Conservation (phyloP, 2,888 invertebrate species). For the Sipha maydis region DNA sequence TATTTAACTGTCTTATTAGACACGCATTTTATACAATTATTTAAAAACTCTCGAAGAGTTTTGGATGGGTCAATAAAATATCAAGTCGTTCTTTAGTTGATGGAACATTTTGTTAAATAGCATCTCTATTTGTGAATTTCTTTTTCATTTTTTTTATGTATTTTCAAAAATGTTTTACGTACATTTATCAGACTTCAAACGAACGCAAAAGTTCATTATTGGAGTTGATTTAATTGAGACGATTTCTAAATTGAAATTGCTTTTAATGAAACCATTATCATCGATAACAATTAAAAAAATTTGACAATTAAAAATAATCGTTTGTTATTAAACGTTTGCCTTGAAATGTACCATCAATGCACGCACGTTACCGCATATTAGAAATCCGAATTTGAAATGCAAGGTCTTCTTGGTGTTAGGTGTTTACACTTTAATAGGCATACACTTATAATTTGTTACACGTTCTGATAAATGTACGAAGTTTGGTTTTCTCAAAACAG, state of each 20-base stretch:
- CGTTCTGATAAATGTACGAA: not conserved
- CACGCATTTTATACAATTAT: no score
- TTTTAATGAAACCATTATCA: not conserved
- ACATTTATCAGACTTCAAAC: no score
- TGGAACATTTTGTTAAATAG: no score
- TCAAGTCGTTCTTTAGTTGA: no score
- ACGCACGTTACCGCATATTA: constrained; percentile 1
- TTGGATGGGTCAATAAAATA: not conserved
- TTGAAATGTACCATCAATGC: not conserved
- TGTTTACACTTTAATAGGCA: not conserved
- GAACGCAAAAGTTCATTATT: no score
- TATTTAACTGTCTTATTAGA: no score
- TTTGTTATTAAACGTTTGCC: not conserved
- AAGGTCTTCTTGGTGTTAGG: constrained; percentile 27
- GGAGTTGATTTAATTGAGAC: not conserved
- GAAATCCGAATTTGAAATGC: not conserved
- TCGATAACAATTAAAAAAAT: no score
- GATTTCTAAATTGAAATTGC: not conserved
- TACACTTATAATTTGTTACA: not conserved
- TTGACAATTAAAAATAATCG: no score
- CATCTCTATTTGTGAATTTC: no score
- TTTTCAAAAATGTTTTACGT: no score
- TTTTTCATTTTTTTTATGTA: no score
- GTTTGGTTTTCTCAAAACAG: not conserved
- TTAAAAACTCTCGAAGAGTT: not conserved